These are phyloP conservation scores for Pandemis heparana DNA, from an alignment of 2,888 invertebrate species.

Conservation along the genomic window DNA sequence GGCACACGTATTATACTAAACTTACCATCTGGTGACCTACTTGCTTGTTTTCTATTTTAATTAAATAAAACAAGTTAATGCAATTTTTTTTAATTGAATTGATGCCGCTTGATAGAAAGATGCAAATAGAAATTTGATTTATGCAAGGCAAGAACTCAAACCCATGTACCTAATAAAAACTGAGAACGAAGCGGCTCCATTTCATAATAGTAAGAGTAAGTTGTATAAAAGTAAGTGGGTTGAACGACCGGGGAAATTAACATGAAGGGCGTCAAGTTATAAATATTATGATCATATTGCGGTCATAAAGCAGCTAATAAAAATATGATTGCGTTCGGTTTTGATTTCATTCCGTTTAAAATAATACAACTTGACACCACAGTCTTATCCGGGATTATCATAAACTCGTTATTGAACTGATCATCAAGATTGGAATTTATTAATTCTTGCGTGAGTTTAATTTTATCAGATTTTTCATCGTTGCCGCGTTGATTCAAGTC, in stretches of 20 bases:
- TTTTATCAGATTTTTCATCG: neutral
- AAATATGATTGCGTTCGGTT: constrained; percentile 36
- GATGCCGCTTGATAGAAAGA: too few relatives aligned
- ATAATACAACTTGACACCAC: constrained; percentile 39
- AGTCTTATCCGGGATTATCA: constrained; percentile 13
- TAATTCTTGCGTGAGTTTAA: neutral
- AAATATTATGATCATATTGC: constrained; percentile 38
- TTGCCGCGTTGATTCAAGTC: neutral
- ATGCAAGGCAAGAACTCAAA: too few relatives aligned
- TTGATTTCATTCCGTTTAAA: constrained; percentile 31
- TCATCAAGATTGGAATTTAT: constrained; percentile 28
- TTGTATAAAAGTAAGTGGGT: constrained; percentile 3
- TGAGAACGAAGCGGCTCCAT: too few relatives aligned
- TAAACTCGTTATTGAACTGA: constrained; percentile 27
- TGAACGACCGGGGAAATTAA: constrained; percentile 38
- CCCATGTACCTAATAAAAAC: neutral
- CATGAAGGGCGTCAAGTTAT: constrained; percentile 36
- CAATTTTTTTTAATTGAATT: too few relatives aligned
- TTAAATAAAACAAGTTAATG: too few relatives aligned
- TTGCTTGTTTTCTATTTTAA: too few relatives aligned
- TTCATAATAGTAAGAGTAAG: neutral
- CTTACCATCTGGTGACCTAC: too few relatives aligned
- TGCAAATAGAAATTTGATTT: too few relatives aligned
- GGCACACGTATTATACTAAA: too few relatives aligned
- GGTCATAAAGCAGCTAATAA: constrained; percentile 38